These are phyloP conservation scores for Dryobota labecula DNA, from an alignment of 2,888 invertebrate genomes.

Conservation along the genomic window DNA sequence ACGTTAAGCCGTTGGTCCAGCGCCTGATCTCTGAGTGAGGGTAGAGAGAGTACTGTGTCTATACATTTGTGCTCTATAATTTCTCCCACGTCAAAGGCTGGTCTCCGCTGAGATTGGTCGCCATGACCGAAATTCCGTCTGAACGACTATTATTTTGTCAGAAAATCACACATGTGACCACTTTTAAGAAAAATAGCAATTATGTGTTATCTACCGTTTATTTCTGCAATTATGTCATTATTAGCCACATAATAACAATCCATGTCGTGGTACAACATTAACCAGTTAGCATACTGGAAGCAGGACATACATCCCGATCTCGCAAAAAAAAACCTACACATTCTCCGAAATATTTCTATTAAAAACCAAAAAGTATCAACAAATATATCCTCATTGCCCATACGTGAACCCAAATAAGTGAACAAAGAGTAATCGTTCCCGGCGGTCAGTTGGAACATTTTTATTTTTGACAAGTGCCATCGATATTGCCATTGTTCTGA, in stretches of 20 bases:
- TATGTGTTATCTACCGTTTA: too few species aligned
- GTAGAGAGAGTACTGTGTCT: too few species aligned
- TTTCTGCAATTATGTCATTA: neutral
- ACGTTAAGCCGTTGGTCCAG: too few species aligned
- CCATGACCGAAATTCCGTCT: too few species aligned
- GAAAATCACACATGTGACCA: neutral
- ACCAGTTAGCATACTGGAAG: neutral
- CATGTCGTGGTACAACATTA: neutral
- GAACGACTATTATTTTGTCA: too few species aligned
- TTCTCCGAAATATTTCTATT: constrained; percentile 22
- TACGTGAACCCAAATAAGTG: constrained; percentile 44
- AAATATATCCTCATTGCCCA: constrained; percentile 8
- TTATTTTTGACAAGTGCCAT: constrained; percentile 88
- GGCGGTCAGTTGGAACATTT: constrained; percentile 74
- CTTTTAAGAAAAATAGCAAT: neutral
- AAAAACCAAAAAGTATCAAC: constrained; percentile 5
- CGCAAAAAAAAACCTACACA: neutral
- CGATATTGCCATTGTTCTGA: constrained; percentile 85
- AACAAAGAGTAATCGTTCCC: constrained; percentile 65
- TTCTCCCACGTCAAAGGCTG: too few species aligned
- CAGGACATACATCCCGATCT: neutral
- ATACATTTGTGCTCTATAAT: too few species aligned
- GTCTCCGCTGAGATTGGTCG: too few species aligned
- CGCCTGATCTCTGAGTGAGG: too few species aligned
- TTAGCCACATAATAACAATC: too few species aligned